Evolutionary conservation across 1,140 invertebrate species (phyloP).

Genomic region (Aradophagus sp.): DNA sequence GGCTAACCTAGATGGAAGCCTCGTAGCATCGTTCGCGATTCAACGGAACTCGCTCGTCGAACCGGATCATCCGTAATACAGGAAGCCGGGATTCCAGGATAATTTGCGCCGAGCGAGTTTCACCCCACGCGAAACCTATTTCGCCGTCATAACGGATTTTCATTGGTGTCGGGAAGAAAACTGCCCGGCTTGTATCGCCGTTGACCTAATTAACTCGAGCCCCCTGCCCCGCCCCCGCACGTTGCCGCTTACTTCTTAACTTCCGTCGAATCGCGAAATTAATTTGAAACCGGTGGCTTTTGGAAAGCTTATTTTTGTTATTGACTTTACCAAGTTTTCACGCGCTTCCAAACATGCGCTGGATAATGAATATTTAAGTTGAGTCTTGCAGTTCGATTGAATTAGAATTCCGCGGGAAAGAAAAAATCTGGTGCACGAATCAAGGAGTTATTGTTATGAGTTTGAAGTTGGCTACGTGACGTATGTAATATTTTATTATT

Average conservation of each 20-base stretch:
- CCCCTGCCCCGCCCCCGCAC: no score
- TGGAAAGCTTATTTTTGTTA: conserved; percentile 10
- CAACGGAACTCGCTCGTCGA: conserved; percentile 53
- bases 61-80: conserved; percentile 57
- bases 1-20: no score
- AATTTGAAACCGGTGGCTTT: conserved; percentile 4
- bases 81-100: conserved; percentile 48
- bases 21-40: conserved; percentile 48
- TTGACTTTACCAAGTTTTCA: conserved; percentile 23
- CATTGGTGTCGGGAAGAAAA: conserved; percentile 21
- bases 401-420: no score
- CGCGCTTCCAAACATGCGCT: conserved; percentile 11
- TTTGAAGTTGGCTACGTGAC: no score
- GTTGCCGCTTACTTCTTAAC: no score
- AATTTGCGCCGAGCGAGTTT: conserved; percentile 34
- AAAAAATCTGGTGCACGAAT: no score
- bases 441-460: no score
- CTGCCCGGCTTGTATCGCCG: conserved; percentile 24
- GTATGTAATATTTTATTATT: no score
- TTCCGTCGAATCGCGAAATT: conserved; percentile 6
- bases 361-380: conserved; percentile 31
- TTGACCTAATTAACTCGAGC: conserved; percentile 23
- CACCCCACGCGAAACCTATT: conserved; percentile 8
- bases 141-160: conserved; percentile 31
- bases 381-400: conserved; percentile 16